phyloP scores from a whole-genome alignment of 2,113 vertebrate species.

The Bambusicola thoracicus region DNA sequence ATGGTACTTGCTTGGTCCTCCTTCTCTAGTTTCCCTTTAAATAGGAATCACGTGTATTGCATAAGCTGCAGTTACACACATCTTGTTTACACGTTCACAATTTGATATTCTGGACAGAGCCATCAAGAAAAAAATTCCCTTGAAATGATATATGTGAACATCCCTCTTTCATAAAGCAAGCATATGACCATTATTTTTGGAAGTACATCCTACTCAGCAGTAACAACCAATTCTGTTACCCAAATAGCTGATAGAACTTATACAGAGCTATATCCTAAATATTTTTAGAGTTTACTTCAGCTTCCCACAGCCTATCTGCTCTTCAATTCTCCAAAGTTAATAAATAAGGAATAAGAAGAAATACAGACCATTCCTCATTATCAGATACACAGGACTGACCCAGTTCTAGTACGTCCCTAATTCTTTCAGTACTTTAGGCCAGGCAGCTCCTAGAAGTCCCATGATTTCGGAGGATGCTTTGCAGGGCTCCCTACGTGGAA shows the following conservation, averaged over 20 bases:
- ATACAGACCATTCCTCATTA: background rate
- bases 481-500: background rate
- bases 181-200: background rate
- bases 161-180: background rate
- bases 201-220: background rate
- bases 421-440: background rate
- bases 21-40: background rate
- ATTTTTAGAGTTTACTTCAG: background rate
- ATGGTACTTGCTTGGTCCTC: fast-evolving
- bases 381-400: background rate
- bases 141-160: background rate
- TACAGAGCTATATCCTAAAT: background rate
- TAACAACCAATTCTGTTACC: background rate
- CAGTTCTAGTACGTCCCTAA: background rate
- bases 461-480: background rate
- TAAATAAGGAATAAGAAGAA: background rate
- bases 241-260: background rate
- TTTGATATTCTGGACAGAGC: background rate
- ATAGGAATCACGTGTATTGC: background rate
- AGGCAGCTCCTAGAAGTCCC: background rate
- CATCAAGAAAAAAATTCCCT: background rate
- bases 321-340: background rate
- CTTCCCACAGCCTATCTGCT: background rate
- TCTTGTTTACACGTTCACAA: background rate
- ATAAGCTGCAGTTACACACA: background rate